These are phyloP conservation scores for Aphelenchoides fujianensis DNA, from an alignment of 1,140 invertebrate species.

Conservation along the genomic window DNA sequence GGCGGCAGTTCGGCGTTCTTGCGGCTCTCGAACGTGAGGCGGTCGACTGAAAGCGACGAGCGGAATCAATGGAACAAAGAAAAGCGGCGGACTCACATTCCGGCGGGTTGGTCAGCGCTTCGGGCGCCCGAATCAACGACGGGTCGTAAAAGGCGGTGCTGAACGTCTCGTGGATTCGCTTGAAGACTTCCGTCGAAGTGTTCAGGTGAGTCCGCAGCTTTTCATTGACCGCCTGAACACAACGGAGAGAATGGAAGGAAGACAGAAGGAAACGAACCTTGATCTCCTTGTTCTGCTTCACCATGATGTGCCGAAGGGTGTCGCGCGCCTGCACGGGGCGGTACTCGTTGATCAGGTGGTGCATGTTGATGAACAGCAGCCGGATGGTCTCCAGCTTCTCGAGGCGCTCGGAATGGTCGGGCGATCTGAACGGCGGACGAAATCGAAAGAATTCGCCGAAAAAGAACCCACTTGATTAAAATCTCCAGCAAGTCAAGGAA, in stretches of 20 bases:
- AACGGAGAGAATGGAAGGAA: too few species aligned
- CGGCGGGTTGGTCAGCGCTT: background rate
- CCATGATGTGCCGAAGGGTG: conserved; percentile 50
- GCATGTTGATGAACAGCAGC: conserved; percentile 93
- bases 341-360: conserved; percentile 96
- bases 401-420: conserved; percentile 81
- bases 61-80: too few species aligned
- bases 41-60: too few species aligned
- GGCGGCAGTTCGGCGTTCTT: too few species aligned
- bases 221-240: background rate
- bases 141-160: background rate
- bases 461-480: conserved; percentile 71
- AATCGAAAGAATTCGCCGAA: conserved; percentile 34
- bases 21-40: too few species aligned
- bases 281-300: conserved; percentile 42
- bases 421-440: conserved; percentile 67
- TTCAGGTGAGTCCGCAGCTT: background rate
- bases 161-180: background rate
- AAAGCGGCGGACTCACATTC: conserved; percentile 16
- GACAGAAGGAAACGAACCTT: conserved; percentile 24
- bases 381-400: conserved; percentile 96
- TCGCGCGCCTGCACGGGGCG: conserved; percentile 76
- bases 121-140: background rate
- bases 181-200: background rate
- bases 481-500: conserved; percentile 93